Percentiles rank a stretch among this genome's conserved stretches.
Evolutionary conservation across 2,888 invertebrate species (phyloP).

Genomic region (Chrysolina oricalcia): DNA sequence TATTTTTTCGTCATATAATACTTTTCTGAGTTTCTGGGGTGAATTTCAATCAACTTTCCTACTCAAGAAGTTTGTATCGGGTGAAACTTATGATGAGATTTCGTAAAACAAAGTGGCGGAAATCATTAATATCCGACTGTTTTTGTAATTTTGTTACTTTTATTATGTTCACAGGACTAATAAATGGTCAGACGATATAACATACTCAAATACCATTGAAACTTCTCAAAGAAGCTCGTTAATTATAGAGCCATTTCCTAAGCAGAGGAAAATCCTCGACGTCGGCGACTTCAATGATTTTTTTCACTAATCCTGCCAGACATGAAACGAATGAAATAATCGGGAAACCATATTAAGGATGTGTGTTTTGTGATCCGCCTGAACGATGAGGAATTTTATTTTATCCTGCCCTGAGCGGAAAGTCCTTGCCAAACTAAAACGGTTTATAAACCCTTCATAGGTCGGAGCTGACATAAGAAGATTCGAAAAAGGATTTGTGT

Average conservation of each 20-base stretch:
- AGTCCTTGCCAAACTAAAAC: neutral
- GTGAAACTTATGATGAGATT: no score
- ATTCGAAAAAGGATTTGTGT: neutral
- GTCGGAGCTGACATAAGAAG: neutral
- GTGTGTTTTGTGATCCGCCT: neutral
- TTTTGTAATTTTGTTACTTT: no score
- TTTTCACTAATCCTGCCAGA: slow-evolving; percentile 23
- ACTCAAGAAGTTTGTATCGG: no score
- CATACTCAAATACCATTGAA: no score
- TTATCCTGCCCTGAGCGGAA: neutral
- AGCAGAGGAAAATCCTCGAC: neutral
- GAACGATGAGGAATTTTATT: slow-evolving; percentile 6
- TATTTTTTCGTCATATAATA: no score
- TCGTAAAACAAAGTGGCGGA: no score
- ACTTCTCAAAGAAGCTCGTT: neutral
- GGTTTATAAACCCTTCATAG: neutral
- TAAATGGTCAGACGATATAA: no score
- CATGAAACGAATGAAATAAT: slow-evolving; percentile 14
- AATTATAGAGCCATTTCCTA: neutral
- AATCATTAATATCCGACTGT: no score
- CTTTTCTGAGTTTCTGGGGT: no score
- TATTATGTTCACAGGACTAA: no score
- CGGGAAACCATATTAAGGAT: slow-evolving; percentile 31
- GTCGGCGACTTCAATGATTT: neutral
- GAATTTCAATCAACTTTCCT: no score